These are phyloP conservation scores for Tragelaphus strepsiceros DNA, from an alignment of 2,113 vertebrate genomes.

Conservation along the genomic window DNA sequence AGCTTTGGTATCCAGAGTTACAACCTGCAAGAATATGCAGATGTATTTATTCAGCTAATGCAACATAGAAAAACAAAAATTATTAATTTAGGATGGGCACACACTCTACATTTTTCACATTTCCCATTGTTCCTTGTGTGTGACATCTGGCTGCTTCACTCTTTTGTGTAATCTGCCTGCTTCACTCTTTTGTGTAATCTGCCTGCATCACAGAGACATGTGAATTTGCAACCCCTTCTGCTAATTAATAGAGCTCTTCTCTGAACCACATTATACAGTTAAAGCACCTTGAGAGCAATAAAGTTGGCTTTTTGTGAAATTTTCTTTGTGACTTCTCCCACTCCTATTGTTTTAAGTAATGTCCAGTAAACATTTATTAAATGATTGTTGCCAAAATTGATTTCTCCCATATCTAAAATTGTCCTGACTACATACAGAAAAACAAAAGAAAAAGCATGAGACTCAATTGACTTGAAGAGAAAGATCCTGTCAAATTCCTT, in stretches of 20 bases:
- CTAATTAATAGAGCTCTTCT: not conserved
- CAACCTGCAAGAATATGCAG: not conserved
- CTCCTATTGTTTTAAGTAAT: not conserved
- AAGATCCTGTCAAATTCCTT: not conserved
- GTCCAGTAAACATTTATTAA: not conserved
- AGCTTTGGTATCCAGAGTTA: not conserved
- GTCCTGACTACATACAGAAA: not conserved
- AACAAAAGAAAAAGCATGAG: not conserved
- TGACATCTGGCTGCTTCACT: not conserved
- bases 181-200: not conserved
- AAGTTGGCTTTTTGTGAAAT: not conserved
- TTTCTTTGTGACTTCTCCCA: not conserved
- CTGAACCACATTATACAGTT: not conserved
- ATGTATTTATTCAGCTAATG: not conserved
- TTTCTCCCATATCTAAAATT: not conserved
- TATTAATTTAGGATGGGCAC: not conserved
- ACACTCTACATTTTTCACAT: not conserved
- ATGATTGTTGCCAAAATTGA: slow-evolving; percentile 17
- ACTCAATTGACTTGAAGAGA: not conserved
- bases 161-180: not conserved
- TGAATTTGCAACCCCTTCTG: not conserved
- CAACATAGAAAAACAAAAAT: not conserved
- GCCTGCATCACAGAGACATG: not conserved
- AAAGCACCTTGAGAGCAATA: not conserved
- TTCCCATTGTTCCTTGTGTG: not conserved